phyloP scores from a whole-genome alignment of 2,797 vertebrate species.

The Semaprochilodus insignis region DNA sequence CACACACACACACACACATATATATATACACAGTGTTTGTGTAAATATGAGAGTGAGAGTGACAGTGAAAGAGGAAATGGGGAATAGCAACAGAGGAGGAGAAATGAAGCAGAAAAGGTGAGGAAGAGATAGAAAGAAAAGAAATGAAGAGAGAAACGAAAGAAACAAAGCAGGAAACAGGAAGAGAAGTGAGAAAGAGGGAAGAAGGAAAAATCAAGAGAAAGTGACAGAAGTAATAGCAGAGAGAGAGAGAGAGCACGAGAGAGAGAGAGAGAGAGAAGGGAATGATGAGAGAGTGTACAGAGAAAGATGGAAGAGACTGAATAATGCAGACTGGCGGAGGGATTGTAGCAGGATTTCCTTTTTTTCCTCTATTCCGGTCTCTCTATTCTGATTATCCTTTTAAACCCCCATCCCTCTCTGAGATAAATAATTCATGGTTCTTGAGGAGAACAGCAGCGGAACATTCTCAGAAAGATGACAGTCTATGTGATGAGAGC shows the following conservation, averaged over 20 bases:
- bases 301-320: conserved; percentile 5
- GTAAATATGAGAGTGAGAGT: not conserved
- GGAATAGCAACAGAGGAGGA: no score
- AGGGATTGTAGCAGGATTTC: conserved; percentile 55
- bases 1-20: no score
- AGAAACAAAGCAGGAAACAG: no score
- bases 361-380: conserved; percentile 15
- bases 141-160: no score
- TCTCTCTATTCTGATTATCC: conserved; percentile 49
- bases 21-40: no score
- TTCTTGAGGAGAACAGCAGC: conserved; percentile 33
- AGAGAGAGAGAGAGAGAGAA: conserved; percentile 34
- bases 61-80: no score
- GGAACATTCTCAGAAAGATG: conserved; percentile 52
- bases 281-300: conserved; percentile 12
- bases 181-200: not conserved
- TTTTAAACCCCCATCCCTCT: conserved; percentile 34
- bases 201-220: not conserved
- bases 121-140: no score
- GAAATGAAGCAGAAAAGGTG: no score
- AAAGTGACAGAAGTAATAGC: not conserved
- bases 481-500: conserved; percentile 43
- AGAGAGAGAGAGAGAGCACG: conserved; percentile 29
- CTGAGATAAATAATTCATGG: conserved; percentile 46
- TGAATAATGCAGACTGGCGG: conserved; percentile 21